Base-by-base conservation (phyloP, 2,113 vertebrate species). In the Colaptes auratus region DNA sequence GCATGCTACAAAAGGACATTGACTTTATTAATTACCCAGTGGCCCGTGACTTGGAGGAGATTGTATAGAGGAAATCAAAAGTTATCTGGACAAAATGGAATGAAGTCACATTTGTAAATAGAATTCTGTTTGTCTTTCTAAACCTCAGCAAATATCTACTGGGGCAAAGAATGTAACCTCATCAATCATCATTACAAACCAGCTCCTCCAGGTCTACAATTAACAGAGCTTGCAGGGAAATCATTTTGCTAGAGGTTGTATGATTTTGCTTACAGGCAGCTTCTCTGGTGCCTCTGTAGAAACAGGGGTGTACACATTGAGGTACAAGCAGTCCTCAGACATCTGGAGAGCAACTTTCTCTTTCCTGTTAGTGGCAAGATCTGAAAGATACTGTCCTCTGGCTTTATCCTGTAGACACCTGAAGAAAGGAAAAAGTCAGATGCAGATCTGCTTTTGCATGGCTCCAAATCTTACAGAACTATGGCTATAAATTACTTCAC, bases 261-360 rank as follows among this genome's bases (percentile, higher is more conserved):
- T 1, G 23, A 30, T 67, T 71, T 92, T 92, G 59, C 97, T 97
- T 96, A 98, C 96, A 28, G 97, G 94, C 74, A 97, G 78, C 46
- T 88, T 93, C 23, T 92, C 61, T 85, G 79, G 75, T 12, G 72
- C 31, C 12, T 30, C 77, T 78, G 95, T 19, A 16, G 90, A 31
- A 65, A 75, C 4, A 0, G 96, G 97, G 9, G 88, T 88, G 13
- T 97, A 93, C 58, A 98, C 86, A 42, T 82, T 98, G 52, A 98
- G 92, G 69, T 97, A 97, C 28, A 98, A 73, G 65, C 97, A 98
- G 30, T 98, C 96, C 90, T 98, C 97, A 27, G 96, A 97, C 42
- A 73, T 5, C 12, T 63, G 39, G 2, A 95, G 92, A 61, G 0
- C 1, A 88, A 96, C 50, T 65, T 90, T 95, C 63, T 96, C 94